These are phyloP conservation scores for Trinorchestia longiramus DNA, from an alignment of 1,140 invertebrate genomes.

Conservation along the genomic window DNA sequence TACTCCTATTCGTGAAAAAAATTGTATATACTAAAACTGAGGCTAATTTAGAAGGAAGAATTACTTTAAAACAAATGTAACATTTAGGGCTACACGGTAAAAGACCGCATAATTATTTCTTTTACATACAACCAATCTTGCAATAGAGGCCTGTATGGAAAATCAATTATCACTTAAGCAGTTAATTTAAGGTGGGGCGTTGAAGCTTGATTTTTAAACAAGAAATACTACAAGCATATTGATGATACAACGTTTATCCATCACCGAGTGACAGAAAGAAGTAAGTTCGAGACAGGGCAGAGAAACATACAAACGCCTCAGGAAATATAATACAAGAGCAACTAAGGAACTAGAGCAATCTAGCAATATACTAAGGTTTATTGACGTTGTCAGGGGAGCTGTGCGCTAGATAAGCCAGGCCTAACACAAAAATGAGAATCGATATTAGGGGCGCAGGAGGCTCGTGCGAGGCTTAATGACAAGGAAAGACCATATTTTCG, in stretches of 20 bases:
- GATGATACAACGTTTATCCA: background rate
- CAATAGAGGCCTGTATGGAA: too few relatives aligned
- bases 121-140: too few relatives aligned
- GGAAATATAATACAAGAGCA: background rate
- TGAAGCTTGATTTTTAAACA: too few relatives aligned
- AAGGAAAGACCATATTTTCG: background rate
- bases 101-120: too few relatives aligned
- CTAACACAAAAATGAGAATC: background rate
- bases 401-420: background rate
- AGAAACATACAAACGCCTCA: background rate
- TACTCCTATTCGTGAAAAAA: too few relatives aligned
- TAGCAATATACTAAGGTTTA: background rate
- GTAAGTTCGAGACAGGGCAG: background rate
- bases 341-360: background rate
- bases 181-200: too few relatives aligned
- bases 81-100: too few relatives aligned
- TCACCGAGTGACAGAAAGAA: background rate
- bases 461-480: background rate
- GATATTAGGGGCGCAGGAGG: background rate
- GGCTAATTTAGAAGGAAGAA: too few relatives aligned
- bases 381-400: background rate
- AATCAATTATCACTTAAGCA: too few relatives aligned
- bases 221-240: background rate
- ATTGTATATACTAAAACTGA: too few relatives aligned
- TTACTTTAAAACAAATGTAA: too few relatives aligned